Evolutionary conservation across 2,797 vertebrate genomes (phyloP).

Genomic region (Macropodus opercularis): DNA sequence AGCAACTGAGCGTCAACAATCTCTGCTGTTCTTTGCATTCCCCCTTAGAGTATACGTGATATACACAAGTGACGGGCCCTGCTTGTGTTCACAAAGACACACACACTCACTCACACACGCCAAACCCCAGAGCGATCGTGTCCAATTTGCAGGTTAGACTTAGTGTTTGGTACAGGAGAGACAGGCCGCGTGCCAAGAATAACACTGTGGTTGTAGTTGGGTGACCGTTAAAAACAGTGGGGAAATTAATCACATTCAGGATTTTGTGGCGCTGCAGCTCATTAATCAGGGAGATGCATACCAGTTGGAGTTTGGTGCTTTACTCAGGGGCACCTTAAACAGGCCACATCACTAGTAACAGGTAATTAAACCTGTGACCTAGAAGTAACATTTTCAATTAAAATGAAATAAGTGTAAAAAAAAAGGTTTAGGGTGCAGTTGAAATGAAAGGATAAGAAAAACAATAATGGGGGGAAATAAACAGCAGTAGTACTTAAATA

Average conservation of each 20-base stretch:
- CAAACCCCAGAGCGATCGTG: conserved; percentile 50
- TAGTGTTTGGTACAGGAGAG: conserved; percentile 33
- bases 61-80: neutral
- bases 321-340: neutral
- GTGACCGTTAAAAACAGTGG: conserved; percentile 27
- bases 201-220: conserved; percentile 29
- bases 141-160: conserved; percentile 64
- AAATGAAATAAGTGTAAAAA: too few relatives aligned
- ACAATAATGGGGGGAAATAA: too few relatives aligned
- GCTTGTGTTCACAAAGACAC: neutral
- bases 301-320: neutral
- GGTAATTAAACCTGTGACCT: conserved; percentile 23
- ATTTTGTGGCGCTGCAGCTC: conserved; percentile 42
- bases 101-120: conserved; percentile 21
- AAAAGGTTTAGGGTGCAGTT: too few relatives aligned
- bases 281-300: conserved; percentile 45
- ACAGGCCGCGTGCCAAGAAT: conserved; percentile 46
- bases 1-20: neutral
- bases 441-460: too few relatives aligned
- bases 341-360: conserved; percentile 4
- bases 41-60: conserved; percentile 31
- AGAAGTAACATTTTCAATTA: too few relatives aligned
- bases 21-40: conserved; percentile 22
- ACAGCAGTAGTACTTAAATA: too few relatives aligned
- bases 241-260: conserved; percentile 42